A percentile compares a stretch with the other conserved stretches of the same genome.
Conservation (phyloP, 2,113 vertebrate genomes). For the Nycticorax nycticorax region DNA sequence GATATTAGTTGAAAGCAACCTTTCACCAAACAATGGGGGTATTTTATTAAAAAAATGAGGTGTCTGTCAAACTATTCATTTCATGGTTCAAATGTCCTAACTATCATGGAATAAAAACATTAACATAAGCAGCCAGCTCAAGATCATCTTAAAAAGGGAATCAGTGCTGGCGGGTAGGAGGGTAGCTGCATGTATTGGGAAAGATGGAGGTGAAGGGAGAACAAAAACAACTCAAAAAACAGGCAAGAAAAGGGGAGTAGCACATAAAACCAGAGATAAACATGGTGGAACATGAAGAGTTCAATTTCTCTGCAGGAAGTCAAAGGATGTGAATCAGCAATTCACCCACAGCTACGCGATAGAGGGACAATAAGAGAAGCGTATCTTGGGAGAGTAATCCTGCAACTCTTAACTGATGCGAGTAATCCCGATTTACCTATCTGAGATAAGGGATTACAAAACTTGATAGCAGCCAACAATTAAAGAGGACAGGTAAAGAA, state of each 20-base stretch:
- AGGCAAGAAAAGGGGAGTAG: neutral
- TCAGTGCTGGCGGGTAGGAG: neutral
- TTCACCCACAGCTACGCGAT: neutral
- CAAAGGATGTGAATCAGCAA: slow-evolving; percentile 7
- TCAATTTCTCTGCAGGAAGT: neutral
- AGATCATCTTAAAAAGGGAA: neutral
- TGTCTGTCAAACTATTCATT: neutral
- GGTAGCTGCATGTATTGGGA: neutral
- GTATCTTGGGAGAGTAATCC: neutral
- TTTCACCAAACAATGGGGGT: neutral
- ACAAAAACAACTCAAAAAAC: neutral
- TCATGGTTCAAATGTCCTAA: neutral
- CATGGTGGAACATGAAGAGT: neutral
- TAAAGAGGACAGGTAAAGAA: neutral
- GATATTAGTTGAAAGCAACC: neutral
- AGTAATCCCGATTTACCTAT: slow-evolving; percentile 23
- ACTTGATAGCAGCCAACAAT: neutral
- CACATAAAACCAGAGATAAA: neutral
- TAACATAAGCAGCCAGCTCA: neutral
- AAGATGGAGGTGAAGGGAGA: neutral
- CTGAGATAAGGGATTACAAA: neutral
- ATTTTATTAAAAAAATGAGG: neutral
- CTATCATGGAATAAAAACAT: neutral
- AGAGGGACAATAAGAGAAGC: neutral
- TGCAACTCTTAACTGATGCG: neutral